Conservation (phyloP, 2,888 invertebrate species). For the Synergus japonicus region DNA sequence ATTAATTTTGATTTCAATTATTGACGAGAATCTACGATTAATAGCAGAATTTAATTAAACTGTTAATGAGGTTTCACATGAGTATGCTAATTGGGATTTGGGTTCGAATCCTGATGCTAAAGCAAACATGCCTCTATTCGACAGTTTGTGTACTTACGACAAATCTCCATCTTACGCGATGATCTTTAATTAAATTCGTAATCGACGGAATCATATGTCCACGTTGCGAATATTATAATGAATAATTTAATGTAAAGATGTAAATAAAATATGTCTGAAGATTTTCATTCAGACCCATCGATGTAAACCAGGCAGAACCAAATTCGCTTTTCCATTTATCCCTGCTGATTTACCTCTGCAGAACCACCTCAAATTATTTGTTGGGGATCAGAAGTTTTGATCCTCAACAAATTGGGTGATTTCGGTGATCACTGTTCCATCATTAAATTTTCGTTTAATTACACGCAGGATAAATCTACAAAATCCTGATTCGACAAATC, state of each 20-base stretch:
- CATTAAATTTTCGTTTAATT: neutral
- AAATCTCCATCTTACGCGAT: neutral
- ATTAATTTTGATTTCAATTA: neutral
- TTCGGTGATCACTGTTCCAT: neutral
- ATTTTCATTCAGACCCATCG: neutral
- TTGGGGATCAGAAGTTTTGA: neutral
- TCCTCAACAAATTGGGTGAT: conserved; percentile 2
- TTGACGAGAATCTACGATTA: neutral
- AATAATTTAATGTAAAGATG: neutral
- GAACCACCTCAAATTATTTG: conserved; percentile 10
- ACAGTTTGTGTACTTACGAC: neutral
- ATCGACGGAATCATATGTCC: neutral
- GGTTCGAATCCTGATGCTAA: neutral
- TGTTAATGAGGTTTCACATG: neutral
- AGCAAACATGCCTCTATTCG: neutral
- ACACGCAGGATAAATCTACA: neutral
- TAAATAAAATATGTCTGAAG: neutral
- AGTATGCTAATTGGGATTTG: neutral
- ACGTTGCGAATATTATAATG: neutral
- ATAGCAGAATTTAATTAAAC: conserved; percentile 2
- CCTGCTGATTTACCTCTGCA: conserved; percentile 8
- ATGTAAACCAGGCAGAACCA: neutral
- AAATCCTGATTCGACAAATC: neutral
- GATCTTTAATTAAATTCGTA: neutral
- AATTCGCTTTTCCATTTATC: conserved; percentile 9